phyloP scores from a whole-genome alignment of 2,888 invertebrate genomes.

The Conistra vaccinii region DNA sequence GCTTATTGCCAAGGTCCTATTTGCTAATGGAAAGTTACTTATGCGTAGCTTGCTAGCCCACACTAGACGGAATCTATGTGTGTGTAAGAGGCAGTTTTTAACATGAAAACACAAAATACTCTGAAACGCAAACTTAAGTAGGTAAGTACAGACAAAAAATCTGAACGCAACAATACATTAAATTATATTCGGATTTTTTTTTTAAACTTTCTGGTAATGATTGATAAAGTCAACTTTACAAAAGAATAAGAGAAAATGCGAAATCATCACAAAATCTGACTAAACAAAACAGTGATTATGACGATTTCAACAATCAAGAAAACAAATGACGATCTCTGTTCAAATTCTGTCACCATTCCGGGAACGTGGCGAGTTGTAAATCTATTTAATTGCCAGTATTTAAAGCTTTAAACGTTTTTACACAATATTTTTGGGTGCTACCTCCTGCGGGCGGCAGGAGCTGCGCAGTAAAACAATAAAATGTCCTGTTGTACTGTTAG shows the following conservation, averaged over 20 bases:
- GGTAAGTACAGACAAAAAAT: not conserved
- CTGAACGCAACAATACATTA: not conserved
- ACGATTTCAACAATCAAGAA: constrained; percentile 73
- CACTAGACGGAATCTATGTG: not conserved
- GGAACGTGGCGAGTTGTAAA: constrained; percentile 86
- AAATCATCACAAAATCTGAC: constrained; percentile 55
- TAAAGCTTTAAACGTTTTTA: constrained; percentile 77
- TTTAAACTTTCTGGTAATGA: too few relatives aligned
- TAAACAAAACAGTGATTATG: constrained; percentile 74
- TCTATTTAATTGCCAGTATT: constrained; percentile 87
- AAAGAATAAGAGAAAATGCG: constrained; percentile 5
- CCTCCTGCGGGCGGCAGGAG: constrained; percentile 88
- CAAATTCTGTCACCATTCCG: constrained; percentile 77
- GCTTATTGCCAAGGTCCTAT: constrained; percentile 22
- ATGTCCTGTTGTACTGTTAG: constrained; percentile 84
- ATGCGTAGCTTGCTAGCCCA: not conserved
- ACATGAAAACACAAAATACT: not conserved
- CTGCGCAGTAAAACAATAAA: constrained; percentile 88
- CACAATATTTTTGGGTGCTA: constrained; percentile 83
- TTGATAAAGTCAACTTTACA: not conserved
- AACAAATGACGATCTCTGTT: constrained; percentile 67
- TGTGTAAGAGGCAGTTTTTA: not conserved
- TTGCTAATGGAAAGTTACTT: constrained; percentile 21
- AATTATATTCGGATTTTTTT: not conserved
- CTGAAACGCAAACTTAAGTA: not conserved